Conservation (phyloP, 2,888 invertebrate genomes). For the Ypsolopha sequella region DNA sequence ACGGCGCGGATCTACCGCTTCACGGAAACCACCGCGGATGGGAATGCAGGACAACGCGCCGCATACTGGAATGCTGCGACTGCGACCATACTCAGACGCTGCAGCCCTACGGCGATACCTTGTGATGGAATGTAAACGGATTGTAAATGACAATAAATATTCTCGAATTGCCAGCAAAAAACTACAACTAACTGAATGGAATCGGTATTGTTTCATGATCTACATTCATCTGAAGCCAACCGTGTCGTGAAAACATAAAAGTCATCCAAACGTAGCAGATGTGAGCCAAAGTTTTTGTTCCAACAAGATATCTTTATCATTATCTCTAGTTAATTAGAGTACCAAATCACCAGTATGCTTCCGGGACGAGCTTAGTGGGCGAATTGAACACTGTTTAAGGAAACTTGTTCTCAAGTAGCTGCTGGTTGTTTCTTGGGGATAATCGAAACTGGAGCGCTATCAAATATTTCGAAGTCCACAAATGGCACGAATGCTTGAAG, state of each 20-base stretch:
- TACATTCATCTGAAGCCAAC: not conserved
- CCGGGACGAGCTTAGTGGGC: conserved; percentile 41
- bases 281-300: not conserved
- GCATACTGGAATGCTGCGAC: not conserved
- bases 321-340: not conserved
- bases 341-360: conserved; percentile 16
- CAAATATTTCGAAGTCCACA: not conserved
- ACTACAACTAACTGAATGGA: no score
- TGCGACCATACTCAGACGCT: not conserved
- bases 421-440: not conserved
- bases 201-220: not conserved
- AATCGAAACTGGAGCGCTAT: not conserved
- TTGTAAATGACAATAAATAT: not conserved
- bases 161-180: no score
- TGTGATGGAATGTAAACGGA: conserved; percentile 1
- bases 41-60: conserved; percentile 47
- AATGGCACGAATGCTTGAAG: no score
- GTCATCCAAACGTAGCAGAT: not conserved
- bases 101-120: not conserved
- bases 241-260: not conserved
- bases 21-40: conserved; percentile 49
- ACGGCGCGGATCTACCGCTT: conserved; percentile 40
- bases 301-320: not conserved
- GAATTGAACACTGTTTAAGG: conserved; percentile 35
- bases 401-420: conserved; percentile 27